These are phyloP conservation scores for Accipiter cooperii DNA, from an alignment of 2,113 vertebrate species.

Conservation along the genomic window DNA sequence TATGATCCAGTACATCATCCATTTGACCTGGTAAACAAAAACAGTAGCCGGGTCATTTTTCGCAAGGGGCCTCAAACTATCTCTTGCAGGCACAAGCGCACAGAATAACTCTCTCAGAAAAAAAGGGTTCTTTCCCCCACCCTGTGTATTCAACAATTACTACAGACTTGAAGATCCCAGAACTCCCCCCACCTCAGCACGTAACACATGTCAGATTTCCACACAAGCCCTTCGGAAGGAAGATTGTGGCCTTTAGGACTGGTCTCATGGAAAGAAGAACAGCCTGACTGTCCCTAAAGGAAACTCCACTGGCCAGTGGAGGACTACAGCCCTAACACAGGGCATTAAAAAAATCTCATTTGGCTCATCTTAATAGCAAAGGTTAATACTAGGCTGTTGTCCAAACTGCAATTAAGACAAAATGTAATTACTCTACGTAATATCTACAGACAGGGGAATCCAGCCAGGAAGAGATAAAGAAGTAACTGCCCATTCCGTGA, in stretches of 20 bases:
- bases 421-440: background rate
- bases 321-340: background rate
- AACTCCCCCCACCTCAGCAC: background rate
- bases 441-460: background rate
- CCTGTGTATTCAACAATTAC: background rate
- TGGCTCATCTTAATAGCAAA: background rate
- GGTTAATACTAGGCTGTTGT: background rate
- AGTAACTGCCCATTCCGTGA: background rate
- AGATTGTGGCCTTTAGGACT: background rate
- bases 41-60: background rate
- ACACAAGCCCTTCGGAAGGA: background rate
- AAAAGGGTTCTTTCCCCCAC: background rate
- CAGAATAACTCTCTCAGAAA: background rate
- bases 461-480: background rate
- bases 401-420: background rate
- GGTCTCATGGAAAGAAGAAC: background rate
- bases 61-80: background rate
- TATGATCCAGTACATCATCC: constrained; percentile 99
- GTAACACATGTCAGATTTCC: background rate
- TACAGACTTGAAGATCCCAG: background rate
- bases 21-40: constrained; percentile 86
- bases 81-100: background rate
- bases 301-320: background rate
- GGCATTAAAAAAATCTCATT: background rate
- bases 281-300: background rate